These are phyloP conservation scores for Labroides dimidiatus DNA, from an alignment of 2,797 vertebrate genomes.

Conservation along the genomic window DNA sequence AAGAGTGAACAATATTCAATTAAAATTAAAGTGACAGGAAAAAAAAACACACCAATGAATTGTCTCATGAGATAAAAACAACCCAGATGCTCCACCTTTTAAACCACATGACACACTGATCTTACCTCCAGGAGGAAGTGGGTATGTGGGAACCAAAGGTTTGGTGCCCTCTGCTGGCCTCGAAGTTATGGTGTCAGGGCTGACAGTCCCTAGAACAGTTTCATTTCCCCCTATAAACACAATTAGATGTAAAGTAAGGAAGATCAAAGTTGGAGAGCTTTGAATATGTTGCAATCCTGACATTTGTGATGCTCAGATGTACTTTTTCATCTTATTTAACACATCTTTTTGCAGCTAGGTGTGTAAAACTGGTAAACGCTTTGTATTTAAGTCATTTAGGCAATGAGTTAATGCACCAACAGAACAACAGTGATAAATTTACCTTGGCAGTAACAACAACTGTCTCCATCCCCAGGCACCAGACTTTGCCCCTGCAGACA, in stretches of 20 bases:
- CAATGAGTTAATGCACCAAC: too few species aligned
- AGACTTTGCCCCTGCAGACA: constrained; percentile 83
- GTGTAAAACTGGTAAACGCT: neutral
- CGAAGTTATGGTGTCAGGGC: constrained; percentile 61
- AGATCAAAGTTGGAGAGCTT: neutral
- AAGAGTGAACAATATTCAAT: neutral
- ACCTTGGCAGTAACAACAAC: constrained; percentile 86
- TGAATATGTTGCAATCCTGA: neutral
- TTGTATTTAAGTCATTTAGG: neutral
- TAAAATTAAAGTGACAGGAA: neutral
- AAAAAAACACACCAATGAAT: neutral
- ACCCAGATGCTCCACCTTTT: neutral
- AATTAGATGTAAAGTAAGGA: neutral
- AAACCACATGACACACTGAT: neutral
- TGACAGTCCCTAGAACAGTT: constrained; percentile 47
- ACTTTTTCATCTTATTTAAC: too few species aligned
- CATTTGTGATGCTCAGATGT: too few species aligned
- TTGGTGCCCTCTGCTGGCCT: constrained; percentile 56
- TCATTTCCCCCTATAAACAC: constrained; percentile 60
- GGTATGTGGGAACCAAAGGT: constrained; percentile 80
- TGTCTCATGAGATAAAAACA: neutral
- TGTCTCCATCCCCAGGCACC: constrained; percentile 77
- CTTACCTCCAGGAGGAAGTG: constrained; percentile 81
- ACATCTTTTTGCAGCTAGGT: neutral
- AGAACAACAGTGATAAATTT: constrained; percentile 19